Evolutionary conservation across 2,797 vertebrate genomes (phyloP).

Genomic region (Epinephelus coioides): DNA sequence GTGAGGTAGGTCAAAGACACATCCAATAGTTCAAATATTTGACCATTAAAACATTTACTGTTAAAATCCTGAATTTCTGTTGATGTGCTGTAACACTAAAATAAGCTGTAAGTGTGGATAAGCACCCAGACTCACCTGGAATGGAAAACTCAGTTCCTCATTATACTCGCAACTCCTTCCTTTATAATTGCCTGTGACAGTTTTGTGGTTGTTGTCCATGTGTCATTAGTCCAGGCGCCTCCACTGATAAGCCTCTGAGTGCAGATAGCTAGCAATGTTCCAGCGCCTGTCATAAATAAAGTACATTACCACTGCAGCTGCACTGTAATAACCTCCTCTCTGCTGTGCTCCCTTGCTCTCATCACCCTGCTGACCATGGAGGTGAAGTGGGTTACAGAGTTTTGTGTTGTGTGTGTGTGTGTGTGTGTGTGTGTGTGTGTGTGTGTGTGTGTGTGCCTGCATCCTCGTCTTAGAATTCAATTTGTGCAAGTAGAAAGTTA

Average conservation of each 20-base stretch:
- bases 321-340: slow-evolving; percentile 58
- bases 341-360: slow-evolving; percentile 42
- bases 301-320: slow-evolving; percentile 61
- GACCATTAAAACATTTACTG: slow-evolving; percentile 5
- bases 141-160: slow-evolving; percentile 28
- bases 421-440: too few species aligned
- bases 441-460: background rate
- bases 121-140: slow-evolving; percentile 26
- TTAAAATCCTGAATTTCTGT: slow-evolving; percentile 7
- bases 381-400: slow-evolving; percentile 36
- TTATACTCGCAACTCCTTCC: slow-evolving; percentile 36
- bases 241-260: slow-evolving; percentile 56
- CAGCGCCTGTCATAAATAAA: slow-evolving; percentile 69
- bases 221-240: slow-evolving; percentile 59
- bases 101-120: background rate
- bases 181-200: slow-evolving; percentile 58
- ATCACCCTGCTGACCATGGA: slow-evolving; percentile 56
- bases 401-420: background rate
- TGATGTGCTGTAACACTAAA: background rate
- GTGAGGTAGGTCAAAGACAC: background rate
- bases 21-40: slow-evolving; percentile 3
- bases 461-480: slow-evolving; percentile 15
- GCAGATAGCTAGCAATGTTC: slow-evolving; percentile 60
- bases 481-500: slow-evolving; percentile 8
- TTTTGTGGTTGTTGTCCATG: slow-evolving; percentile 52